Evolutionary conservation across 2,888 invertebrate genomes (phyloP).

Genomic region (Brenthis hecate): DNA sequence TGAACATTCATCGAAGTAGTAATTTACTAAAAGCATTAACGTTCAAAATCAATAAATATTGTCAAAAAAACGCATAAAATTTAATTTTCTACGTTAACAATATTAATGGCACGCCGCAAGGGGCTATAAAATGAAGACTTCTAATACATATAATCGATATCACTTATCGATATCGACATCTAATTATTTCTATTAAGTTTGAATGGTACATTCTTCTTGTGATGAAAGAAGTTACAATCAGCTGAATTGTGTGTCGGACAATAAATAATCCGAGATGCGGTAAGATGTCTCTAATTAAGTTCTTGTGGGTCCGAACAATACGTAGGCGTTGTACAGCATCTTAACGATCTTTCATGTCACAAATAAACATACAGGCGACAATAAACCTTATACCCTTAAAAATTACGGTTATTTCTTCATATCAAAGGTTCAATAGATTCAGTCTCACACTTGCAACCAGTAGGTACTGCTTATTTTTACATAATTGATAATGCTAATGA

Average conservation of each 20-base stretch:
- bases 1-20: too few species aligned
- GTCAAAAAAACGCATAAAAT: slow-evolving; percentile 5
- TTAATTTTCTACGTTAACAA: slow-evolving; percentile 6
- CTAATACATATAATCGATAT: slow-evolving; percentile 16
- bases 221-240: slow-evolving; percentile 62
- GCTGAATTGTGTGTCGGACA: slow-evolving; percentile 64
- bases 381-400: slow-evolving; percentile 44
- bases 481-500: slow-evolving; percentile 73
- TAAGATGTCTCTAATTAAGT: slow-evolving; percentile 77
- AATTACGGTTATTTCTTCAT: slow-evolving; percentile 41
- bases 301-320: slow-evolving; percentile 65
- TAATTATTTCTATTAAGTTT: slow-evolving; percentile 37
- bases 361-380: slow-evolving; percentile 40
- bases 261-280: slow-evolving; percentile 72
- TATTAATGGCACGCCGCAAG: slow-evolving; percentile 19
- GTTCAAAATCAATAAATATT: slow-evolving; percentile 1
- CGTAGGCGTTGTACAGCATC: slow-evolving; percentile 56
- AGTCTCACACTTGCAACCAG: slow-evolving; percentile 39
- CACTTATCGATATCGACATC: slow-evolving; percentile 24
- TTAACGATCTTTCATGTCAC: slow-evolving; percentile 52
- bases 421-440: slow-evolving; percentile 45
- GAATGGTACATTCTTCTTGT: slow-evolving; percentile 54
- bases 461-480: slow-evolving; percentile 55
- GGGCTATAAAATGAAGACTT: slow-evolving; percentile 19
- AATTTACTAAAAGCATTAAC: background rate